Evolutionary conservation across 1,140 invertebrate species (phyloP), one percentile per base, ranked within the genome.

Genomic region (Philopotamus ludificatus): DNA sequence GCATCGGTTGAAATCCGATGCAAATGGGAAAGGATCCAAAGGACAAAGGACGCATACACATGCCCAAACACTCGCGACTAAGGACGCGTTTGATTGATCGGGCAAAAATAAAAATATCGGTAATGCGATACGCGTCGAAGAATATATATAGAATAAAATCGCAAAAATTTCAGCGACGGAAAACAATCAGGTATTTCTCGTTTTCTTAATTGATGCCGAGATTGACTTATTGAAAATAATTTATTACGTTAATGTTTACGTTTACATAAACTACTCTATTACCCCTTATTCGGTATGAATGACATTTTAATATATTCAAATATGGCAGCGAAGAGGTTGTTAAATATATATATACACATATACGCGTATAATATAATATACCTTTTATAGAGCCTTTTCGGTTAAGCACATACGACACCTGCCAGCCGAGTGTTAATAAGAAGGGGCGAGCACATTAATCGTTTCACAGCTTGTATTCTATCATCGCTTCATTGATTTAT

Each of bases 1-100:
- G 57, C 49, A 21, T 60, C 16, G n/a, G n/a, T 18, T 70, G 68
- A 70, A 70, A 67, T 62, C 28, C 62, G 68, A 70, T 65, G 65
- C 65, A 67, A 64, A 67, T 66, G 65, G 50, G 54, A 12, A 10
- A 4, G 12, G 28, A 4, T 34, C 28, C 28, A 53, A 23, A 49
- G 9, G 23, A 53, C 10, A 53, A n/a, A 53, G 28, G 16, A 50
- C 21, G 22, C 47, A 16, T 12, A 50, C 12, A 50, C 20, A 20
- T 4, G 47, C 20, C 16, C 44, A 45, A n/a, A n/a, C n/a, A n/a
- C n/a, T n/a, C n/a, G n/a, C n/a, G n/a, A n/a, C n/a, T n/a, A n/a
- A 8, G 16, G 7, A 4, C 44, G 44, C 9, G 15, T 16, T n/a
- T 21, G 15, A 50, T 4, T 50, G 20, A 18, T 50, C 47, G 18